Base-by-base conservation (phyloP, 2,113 vertebrate species). In the Pangasianodon hypophthalmus region DNA sequence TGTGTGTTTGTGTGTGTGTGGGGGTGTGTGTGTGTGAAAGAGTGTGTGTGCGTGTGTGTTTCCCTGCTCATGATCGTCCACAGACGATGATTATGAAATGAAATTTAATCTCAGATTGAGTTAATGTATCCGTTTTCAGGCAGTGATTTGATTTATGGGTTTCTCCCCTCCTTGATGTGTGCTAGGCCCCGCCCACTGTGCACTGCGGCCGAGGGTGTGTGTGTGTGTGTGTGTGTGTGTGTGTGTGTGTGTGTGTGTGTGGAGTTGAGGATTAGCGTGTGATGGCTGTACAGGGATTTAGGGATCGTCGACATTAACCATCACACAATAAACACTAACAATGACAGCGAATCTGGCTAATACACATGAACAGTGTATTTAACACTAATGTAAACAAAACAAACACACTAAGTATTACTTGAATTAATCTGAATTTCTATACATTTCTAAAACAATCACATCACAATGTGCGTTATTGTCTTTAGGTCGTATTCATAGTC, bases 41-140 rank as follows among this genome's bases (percentile, higher is more conserved):
- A 16, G 67, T 41, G 32, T 73, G 69, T 19, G 32, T 41, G 77
- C n/a, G 46, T 52, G 77, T n/a, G 46, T 80, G 77, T 80, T 14
- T 29, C 5, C 9, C 9, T 79, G 46, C 75, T 54, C 44, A 29
- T 88, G 9, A 64, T 88, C 21, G 18, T 64, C 56, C 29, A 48
- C 58, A 64, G 58, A 18, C 24, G n/a, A 79, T 13, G 37, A 11
- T 88, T 88, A 88, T 88, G 60, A 88, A 88, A 83, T 83, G 79
- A 88, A 69, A 88, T 83, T 88, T 82, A 37, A 88, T 81, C 71
- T 81, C 62, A 56, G 75, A 88, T 88, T 88, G 87, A 83, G 60
- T 88, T 88, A 56, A 83, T 71, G 87, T 71, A 83, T 88, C 79
- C 37, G 19, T 88, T 71, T 82, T 80, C 79, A 88, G 48, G 46